phyloP scores from a whole-genome alignment of 2,888 invertebrate genomes.

The Nymphalis c-album region DNA sequence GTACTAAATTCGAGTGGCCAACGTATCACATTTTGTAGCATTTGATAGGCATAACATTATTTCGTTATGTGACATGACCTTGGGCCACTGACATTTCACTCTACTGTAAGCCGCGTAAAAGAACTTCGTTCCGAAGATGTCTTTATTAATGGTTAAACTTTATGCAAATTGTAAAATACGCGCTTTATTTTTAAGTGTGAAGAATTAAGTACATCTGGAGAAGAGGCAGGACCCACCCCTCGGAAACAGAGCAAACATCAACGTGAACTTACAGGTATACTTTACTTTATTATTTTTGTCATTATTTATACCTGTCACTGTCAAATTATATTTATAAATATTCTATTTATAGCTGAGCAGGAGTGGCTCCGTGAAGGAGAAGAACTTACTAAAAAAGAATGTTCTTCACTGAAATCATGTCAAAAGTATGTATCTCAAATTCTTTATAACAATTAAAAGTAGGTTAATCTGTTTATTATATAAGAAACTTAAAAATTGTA shows the following conservation, averaged over 20 bases:
- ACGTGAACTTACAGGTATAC: constrained; percentile 70
- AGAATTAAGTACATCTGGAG: constrained; percentile 76
- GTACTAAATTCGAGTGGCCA: too few relatives aligned
- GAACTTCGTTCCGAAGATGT: too few relatives aligned
- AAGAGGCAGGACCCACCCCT: constrained; percentile 82
- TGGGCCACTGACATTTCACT: too few relatives aligned
- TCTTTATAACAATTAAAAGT: too few relatives aligned
- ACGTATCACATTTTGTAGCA: too few relatives aligned
- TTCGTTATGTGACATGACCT: too few relatives aligned
- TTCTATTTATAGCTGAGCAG: constrained; percentile 64
- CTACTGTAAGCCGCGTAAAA: too few relatives aligned
- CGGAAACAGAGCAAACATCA: constrained; percentile 83
- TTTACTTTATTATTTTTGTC: neutral
- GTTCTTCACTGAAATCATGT: constrained; percentile 69
- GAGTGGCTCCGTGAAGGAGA: constrained; percentile 79
- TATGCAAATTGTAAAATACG: neutral
- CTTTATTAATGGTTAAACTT: too few relatives aligned
- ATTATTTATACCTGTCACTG: too few relatives aligned
- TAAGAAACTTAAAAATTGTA: too few relatives aligned
- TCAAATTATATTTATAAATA: constrained; percentile 26
- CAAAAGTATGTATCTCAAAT: constrained; percentile 66
- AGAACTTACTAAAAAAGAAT: constrained; percentile 73
- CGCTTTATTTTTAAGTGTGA: constrained; percentile 78
- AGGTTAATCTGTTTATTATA: too few relatives aligned
- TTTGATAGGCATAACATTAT: too few relatives aligned